Base-by-base conservation (phyloP, 2,797 vertebrate species). In the Spondyliosoma cantharus region DNA sequence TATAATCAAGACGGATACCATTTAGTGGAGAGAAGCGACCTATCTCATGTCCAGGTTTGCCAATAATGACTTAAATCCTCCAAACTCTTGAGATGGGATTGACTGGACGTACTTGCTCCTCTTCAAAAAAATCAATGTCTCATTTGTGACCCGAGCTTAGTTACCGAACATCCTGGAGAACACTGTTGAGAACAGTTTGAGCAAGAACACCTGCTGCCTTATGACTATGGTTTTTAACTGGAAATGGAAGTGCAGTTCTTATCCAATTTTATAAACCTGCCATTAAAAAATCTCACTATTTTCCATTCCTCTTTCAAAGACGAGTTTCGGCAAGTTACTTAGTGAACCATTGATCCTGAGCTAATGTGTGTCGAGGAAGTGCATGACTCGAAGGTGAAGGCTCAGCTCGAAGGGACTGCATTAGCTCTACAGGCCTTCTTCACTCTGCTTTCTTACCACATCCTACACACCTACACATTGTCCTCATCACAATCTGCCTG, bases 61-160 rank as follows among this genome's bases (percentile, higher is more conserved):
- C 68, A 53, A 20, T 61, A 67, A 60, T 42, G 66, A 45, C 32
- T 61, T 25, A 32, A 29, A 7, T 6, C 19, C 42, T 52, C 57
- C 19, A 37, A 60, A 43, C 42, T 59, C 64, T 54, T 67, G 43
- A 56, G 25, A 56, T n/a, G 32, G 17, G 57, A 74, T 20, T 65
- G 32, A 71, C 45, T 73, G 19, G 63, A 74, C n/a, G 59, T 43
- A 43, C 45, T 14, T 59, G 50, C 42, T 61, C 61, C 64, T 22
- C 20, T 57, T 71, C 63, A 27, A 70, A 56, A 81, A 81, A 81
- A 73, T 84, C 70, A 74, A 63, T 74, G 49, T 74, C 67, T 85
- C 66, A 75, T 80, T 71, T 60, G 68, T 76, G 65, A 78, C 56
- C 32, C 9, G 7, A 71, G 32, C 61, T 48, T 49, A 75, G 71